Percentiles rank a stretch among this genome's conserved stretches.
Conservation (phyloP, 2,113 vertebrate genomes). For the Cyanistes caeruleus region DNA sequence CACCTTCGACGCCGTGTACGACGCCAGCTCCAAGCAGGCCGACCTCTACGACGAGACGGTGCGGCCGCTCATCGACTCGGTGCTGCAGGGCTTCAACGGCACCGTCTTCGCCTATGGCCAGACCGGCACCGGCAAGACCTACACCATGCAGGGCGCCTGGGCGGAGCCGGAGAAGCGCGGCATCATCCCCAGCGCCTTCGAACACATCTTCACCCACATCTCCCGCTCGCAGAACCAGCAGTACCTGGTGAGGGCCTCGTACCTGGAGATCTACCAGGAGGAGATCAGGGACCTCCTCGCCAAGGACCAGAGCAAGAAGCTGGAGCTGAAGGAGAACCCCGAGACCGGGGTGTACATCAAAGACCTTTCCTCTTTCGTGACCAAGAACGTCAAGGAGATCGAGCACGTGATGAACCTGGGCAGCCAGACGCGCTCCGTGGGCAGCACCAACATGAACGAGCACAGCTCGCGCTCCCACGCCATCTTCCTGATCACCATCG, state of each 20-base stretch:
- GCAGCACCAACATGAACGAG: constrained; percentile 95
- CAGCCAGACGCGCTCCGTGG: constrained; percentile 89
- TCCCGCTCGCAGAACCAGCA: constrained; percentile 95
- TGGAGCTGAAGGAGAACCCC: constrained; percentile 92
- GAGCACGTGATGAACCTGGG: constrained; percentile 96
- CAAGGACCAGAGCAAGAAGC: constrained; percentile 89
- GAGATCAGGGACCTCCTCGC: constrained; percentile 92
- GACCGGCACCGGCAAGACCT: constrained; percentile 94
- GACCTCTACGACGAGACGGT: constrained; percentile 93
- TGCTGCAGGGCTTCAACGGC: constrained; percentile 92
- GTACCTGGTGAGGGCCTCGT: constrained; percentile 95
- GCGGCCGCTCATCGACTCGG: constrained; percentile 90
- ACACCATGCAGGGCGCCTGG: constrained; percentile 91
- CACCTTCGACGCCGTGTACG: constrained; percentile 94
- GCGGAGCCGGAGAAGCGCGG: constrained; percentile 86
- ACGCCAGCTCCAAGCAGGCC: constrained; percentile 84
- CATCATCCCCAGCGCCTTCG: constrained; percentile 90
- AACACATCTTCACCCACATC: constrained; percentile 96
- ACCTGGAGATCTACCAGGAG: constrained; percentile 98
- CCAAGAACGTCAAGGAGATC: constrained; percentile 94
- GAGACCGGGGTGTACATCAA: constrained; percentile 92
- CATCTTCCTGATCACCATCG: constrained; percentile 91
- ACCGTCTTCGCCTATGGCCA: constrained; percentile 94
- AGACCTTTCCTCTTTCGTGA: constrained; percentile 92
- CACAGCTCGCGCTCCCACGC: constrained; percentile 94